A percentile compares a stretch with the other conserved stretches of the same genome.
phyloP scores from a whole-genome alignment of 2,113 vertebrate species.

The Pterophyllum scalare region DNA sequence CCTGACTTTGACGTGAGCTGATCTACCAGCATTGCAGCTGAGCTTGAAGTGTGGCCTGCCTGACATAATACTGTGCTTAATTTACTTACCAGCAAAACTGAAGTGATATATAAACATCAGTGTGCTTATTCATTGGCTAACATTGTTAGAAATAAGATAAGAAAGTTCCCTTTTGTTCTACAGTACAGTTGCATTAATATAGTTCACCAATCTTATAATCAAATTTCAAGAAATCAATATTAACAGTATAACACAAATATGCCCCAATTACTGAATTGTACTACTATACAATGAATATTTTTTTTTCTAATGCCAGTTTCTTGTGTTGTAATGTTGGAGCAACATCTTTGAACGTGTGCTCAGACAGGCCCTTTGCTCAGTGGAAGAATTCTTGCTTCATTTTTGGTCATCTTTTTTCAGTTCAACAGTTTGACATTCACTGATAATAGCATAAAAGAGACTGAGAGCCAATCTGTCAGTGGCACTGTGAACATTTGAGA shows the following conservation, averaged over 20 bases:
- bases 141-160: not conserved
- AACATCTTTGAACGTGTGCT: not conserved
- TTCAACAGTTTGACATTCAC: conserved; percentile 11
- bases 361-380: not conserved
- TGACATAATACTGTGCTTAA: not conserved
- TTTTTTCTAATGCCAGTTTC: not conserved
- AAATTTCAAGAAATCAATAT: not conserved
- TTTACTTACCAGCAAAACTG: not conserved
- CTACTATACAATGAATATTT: not conserved
- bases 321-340: not conserved
- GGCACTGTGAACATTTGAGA: not conserved
- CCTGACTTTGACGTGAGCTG: not conserved
- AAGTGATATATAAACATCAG: not conserved
- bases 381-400: not conserved
- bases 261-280: not conserved
- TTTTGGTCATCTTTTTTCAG: not conserved
- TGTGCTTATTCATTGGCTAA: not conserved
- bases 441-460: conserved; percentile 16
- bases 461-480: not conserved
- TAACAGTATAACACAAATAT: not conserved
- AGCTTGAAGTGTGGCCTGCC: not conserved
- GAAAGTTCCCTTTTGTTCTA: rapidly evolving
- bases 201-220: not conserved
- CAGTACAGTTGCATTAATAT: not conserved
- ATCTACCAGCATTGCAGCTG: not conserved